These are phyloP conservation scores for Trimorus sp. DNA, from an alignment of 2,888 invertebrate genomes.

Conservation along the genomic window DNA sequence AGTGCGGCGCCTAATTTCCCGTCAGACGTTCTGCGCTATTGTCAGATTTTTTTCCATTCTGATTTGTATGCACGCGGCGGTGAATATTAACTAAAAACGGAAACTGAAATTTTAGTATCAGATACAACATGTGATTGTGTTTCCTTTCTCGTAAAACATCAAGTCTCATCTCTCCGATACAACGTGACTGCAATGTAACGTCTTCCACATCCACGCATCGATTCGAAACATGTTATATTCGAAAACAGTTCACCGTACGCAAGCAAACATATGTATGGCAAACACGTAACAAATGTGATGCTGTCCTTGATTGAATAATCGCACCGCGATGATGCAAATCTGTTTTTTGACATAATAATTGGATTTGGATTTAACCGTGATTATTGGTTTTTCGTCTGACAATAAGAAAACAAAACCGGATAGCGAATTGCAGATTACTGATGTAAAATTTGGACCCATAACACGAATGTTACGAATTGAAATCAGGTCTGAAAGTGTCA, in stretches of 20 bases:
- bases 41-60: no score
- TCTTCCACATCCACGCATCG: conserved; percentile 35
- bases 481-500: no score
- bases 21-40: no score
- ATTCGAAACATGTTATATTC: conserved; percentile 35
- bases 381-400: no score
- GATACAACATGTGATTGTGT: conserved; percentile 15
- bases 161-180: conserved; percentile 28
- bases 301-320: conserved; percentile 29
- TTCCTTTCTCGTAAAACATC: conserved; percentile 27
- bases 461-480: no score
- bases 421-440: no score
- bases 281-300: conserved; percentile 24
- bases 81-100: conserved; percentile 5
- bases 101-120: conserved; percentile 3
- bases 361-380: no score
- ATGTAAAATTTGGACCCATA: no score
- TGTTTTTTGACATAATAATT: background rate
- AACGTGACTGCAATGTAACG: conserved; percentile 42
- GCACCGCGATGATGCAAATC: background rate
- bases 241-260: conserved; percentile 27
- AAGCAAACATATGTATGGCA: conserved; percentile 22
- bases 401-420: no score
- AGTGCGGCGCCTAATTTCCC: no score
- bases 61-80: background rate